Conservation (phyloP, 2,797 vertebrate genomes). For the Poeciliopsis presidionis region DNA sequence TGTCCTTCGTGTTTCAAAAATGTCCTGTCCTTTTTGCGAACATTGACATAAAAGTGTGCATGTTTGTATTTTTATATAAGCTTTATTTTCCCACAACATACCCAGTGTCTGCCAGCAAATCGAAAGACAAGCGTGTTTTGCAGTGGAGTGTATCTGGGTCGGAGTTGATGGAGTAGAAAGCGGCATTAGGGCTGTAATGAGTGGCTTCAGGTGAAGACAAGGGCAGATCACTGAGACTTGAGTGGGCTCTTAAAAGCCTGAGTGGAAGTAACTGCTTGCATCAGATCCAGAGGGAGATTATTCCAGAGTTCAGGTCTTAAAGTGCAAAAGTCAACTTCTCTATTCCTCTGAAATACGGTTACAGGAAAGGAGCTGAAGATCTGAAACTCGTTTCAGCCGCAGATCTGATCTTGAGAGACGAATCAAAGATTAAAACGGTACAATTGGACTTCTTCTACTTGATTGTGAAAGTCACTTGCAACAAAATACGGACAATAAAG, state of each 20-base stretch:
- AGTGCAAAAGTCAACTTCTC: slow-evolving; percentile 19
- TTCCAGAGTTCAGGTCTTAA: slow-evolving; percentile 49
- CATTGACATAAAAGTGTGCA: too few relatives aligned
- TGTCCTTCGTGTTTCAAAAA: too few relatives aligned
- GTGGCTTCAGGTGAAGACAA: slow-evolving; percentile 35
- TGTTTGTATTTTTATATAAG: too few relatives aligned
- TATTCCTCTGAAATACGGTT: not conserved
- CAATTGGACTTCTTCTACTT: not conserved
- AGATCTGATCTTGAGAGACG: slow-evolving; percentile 4
- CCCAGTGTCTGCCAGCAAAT: not conserved
- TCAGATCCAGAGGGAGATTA: slow-evolving; percentile 54
- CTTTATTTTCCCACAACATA: not conserved
- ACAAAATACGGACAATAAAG: not conserved
- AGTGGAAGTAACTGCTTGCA: slow-evolving; percentile 37
- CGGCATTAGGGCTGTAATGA: slow-evolving; percentile 24
- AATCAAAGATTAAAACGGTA: slow-evolving; percentile 16
- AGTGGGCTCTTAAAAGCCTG: slow-evolving; percentile 51
- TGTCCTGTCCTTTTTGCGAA: too few relatives aligned
- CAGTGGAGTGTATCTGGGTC: slow-evolving; percentile 11
- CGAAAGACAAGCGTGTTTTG: not conserved
- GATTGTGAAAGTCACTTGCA: not conserved
- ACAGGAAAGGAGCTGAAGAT: slow-evolving; percentile 18
- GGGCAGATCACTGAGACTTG: slow-evolving; percentile 20
- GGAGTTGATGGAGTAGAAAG: slow-evolving; percentile 9
- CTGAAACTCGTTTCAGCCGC: slow-evolving; percentile 12